Base-by-base conservation (phyloP, 2,888 invertebrate species). In the Metacarcinus magister region DNA sequence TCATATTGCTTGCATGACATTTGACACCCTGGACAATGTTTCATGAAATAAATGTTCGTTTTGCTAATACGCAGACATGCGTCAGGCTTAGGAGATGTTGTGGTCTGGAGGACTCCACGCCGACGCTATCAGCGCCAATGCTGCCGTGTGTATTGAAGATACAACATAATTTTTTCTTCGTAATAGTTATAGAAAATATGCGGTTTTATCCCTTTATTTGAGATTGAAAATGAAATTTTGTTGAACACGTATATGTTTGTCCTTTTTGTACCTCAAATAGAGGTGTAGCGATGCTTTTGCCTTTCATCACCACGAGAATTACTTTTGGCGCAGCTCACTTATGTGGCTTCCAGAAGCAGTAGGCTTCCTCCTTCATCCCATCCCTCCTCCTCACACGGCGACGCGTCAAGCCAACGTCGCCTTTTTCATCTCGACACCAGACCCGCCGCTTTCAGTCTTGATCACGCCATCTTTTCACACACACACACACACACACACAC, bases 261-360 rank as follows among this genome's bases (percentile, higher is more conserved):
- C 82, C 5, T 32, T 75, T 82, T 82, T 82, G 4, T 10, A 82
- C 19, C 28, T 82, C 82, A 82, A 82, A 82, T 82, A 32, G 82
- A 82, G 32, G 82, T 23, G 32, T 32, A 32, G 28, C 82, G 82
- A 82, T 28, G 82, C 32, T 82, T 82, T 82, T 82, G 32, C 82
- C 82, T 82, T 82, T 82, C 82, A 82, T 82, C 82, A 82, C 28
- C 32, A 23, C 82, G 82, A 82, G 82, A 82, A 82, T 82, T 82
- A 82, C 82, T 82, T 82, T 32, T 82, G 82, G 32, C 13, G 82
- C 82, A 10, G 82, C 82, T 4, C 32, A 82, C 82, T 82, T 82
- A 10, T 82, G 82, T 32, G 82, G 82, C 8, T 82, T 82, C 82
- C 82, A 32, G 82, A 82, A 1, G 82, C 82, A 13, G 28, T 28